phyloP scores from a whole-genome alignment of 2,888 invertebrate species.

The Ecliptopera silaceata region DNA sequence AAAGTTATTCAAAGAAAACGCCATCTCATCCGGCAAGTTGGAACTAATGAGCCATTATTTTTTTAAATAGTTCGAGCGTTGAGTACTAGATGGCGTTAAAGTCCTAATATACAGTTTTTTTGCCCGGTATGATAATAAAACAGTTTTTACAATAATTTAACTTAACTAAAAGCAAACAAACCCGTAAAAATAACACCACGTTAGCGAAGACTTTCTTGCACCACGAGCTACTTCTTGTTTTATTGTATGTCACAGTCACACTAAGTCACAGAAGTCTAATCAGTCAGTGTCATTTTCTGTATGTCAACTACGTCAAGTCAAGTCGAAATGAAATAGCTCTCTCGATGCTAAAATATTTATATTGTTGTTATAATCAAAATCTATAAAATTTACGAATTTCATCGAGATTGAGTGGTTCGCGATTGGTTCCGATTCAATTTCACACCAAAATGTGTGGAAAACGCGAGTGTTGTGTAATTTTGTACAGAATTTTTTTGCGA shows the following conservation, averaged over 20 bases:
- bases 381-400: constrained; percentile 45
- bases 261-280: no score
- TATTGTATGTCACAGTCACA: no score
- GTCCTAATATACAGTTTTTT: no score
- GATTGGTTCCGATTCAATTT: constrained; percentile 38
- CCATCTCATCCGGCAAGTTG: not conserved
- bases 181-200: no score
- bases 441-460: constrained; percentile 32
- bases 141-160: no score
- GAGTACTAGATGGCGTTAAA: no score
- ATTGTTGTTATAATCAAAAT: constrained; percentile 63
- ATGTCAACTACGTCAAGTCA: not conserved
- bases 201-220: no score
- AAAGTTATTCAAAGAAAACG: not conserved
- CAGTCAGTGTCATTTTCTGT: not conserved
- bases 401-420: constrained; percentile 68
- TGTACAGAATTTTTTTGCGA: constrained; percentile 42
- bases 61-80: no score
- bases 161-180: no score
- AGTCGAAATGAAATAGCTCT: constrained; percentile 57
- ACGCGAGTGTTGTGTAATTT: constrained; percentile 38
- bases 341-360: constrained; percentile 72
- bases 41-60: no score
- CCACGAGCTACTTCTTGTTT: no score
- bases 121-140: no score